Conservation (phyloP, 2,888 invertebrate species). For the Agrochola macilenta region DNA sequence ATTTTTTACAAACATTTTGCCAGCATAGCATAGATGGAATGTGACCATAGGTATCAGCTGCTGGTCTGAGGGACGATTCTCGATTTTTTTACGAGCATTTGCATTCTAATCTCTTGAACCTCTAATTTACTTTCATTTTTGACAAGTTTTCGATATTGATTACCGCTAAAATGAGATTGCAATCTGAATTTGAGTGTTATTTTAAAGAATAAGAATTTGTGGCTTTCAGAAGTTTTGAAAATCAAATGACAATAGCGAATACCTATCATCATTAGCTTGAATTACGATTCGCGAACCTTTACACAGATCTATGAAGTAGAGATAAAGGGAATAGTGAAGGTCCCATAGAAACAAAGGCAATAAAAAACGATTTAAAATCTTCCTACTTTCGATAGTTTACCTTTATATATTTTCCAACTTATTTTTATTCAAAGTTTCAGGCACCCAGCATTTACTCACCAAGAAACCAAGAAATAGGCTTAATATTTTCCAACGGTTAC, state of each 20-base stretch:
- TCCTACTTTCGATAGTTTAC: too few species aligned
- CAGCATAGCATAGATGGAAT: not conserved
- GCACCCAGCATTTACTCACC: not conserved
- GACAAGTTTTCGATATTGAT: not conserved
- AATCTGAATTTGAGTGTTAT: not conserved
- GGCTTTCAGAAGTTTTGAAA: not conserved
- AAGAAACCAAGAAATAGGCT: conserved; percentile 49
- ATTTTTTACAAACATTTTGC: not conserved
- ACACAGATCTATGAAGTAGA: not conserved
- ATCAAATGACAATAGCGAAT: not conserved
- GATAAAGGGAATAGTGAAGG: not conserved
- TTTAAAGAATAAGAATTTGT: not conserved
- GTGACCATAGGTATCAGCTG: not conserved
- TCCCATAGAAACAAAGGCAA: not conserved
- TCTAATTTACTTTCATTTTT: not conserved
- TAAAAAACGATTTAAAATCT: too few species aligned
- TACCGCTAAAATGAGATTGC: not conserved
- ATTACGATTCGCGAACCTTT: not conserved
- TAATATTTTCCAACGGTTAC: conserved; percentile 55
- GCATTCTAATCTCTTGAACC: not conserved
- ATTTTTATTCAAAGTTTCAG: conserved; percentile 7
- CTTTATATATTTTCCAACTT: too few species aligned
- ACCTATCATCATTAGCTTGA: not conserved
- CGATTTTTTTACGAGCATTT: not conserved
- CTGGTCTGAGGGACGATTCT: not conserved